phyloP scores from a whole-genome alignment of 2,888 invertebrate genomes.

The Drosophila tanythrix region DNA sequence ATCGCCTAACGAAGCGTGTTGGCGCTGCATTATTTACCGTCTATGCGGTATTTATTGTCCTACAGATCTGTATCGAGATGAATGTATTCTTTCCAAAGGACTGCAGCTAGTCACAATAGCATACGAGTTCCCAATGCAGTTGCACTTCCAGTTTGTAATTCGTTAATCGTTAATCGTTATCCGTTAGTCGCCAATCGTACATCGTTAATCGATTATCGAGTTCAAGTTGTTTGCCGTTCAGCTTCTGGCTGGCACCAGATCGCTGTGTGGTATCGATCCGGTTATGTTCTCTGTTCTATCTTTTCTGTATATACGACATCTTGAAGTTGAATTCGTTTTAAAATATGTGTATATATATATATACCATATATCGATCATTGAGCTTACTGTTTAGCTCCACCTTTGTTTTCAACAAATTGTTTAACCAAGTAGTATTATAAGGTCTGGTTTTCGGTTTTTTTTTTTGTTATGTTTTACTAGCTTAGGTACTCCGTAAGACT shows the following conservation, averaged over 20 bases:
- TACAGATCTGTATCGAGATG: conserved; percentile 92
- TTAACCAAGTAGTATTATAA: conserved; percentile 20
- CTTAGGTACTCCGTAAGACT: conserved; percentile 69
- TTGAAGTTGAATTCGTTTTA: conserved; percentile 11
- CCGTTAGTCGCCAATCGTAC: not conserved
- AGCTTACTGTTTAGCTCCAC: conserved; percentile 2
- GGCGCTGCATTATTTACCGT: conserved; percentile 88
- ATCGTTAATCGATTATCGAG: not conserved
- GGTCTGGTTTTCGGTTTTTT: conserved; percentile 10
- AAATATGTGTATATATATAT: not conserved
- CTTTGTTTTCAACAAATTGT: conserved; percentile 3
- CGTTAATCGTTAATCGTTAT: conserved; percentile 4
- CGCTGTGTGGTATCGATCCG: not conserved
- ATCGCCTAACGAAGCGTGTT: conserved; percentile 89
- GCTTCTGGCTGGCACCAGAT: conserved; percentile 62
- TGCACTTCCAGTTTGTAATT: conserved; percentile 5
- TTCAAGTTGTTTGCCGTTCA: conserved; percentile 30
- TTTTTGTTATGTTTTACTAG: conserved; percentile 24
- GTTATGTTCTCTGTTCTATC: conserved; percentile 1
- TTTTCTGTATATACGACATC: conserved; percentile 15
- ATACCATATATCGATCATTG: too few relatives aligned
- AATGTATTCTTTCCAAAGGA: conserved; percentile 87
- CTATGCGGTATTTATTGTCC: conserved; percentile 89
- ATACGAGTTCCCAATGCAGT: not conserved
- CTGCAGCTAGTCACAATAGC: conserved; percentile 58